phyloP scores from a whole-genome alignment of 2,888 invertebrate species.

The Nemurella pictetii region DNA sequence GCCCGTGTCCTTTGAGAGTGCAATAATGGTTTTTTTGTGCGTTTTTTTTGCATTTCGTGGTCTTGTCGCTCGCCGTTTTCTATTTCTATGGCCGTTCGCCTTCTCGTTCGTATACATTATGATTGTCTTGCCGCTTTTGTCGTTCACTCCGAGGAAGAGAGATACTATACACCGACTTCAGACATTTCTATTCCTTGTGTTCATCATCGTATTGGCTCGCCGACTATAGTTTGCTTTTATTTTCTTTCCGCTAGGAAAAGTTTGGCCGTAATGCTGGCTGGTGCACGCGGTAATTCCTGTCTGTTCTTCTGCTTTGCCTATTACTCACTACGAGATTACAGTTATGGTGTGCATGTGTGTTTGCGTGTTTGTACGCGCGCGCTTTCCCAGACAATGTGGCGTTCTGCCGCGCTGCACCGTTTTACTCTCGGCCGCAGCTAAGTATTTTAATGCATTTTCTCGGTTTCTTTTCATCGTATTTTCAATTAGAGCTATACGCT shows the following conservation, averaged over 20 bases:
- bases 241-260: neutral
- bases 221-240: neutral
- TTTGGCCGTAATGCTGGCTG: neutral
- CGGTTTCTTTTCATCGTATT: neutral
- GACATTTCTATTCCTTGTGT: neutral
- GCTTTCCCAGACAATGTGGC: neutral
- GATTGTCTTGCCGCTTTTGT: neutral
- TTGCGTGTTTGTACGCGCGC: too few species aligned
- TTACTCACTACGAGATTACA: neutral
- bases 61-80: neutral
- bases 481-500: neutral
- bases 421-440: neutral
- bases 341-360: neutral
- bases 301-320: neutral
- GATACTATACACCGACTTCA: too few species aligned
- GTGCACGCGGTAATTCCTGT: neutral
- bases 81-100: neutral
- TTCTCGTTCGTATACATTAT: neutral
- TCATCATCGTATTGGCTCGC: neutral
- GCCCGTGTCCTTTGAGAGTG: neutral
- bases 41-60: constrained; percentile 1
- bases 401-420: neutral
- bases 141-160: neutral
- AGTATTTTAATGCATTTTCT: neutral
- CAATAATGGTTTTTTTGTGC: neutral